Percentiles rank a stretch among this genome's conserved stretches.
These are phyloP conservation scores for Acanthopleura granulata DNA, from an alignment of 2,888 invertebrate species.

Conservation along the genomic window DNA sequence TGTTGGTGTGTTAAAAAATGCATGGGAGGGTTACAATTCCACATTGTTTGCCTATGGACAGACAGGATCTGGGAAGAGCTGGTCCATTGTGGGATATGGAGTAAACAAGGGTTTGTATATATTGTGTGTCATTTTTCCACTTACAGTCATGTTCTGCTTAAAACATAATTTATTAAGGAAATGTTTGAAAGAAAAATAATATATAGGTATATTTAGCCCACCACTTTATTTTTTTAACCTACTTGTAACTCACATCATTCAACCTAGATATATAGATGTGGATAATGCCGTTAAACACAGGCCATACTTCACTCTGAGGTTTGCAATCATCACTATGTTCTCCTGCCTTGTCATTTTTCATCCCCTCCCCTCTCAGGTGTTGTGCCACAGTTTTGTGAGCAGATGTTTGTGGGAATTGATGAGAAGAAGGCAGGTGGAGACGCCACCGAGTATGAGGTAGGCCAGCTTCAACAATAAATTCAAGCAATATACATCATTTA, in stretches of 20 bases:
- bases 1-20: constrained; percentile 72
- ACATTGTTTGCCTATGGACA: constrained; percentile 75
- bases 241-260: too few species aligned
- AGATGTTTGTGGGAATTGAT: constrained; percentile 72
- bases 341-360: background rate
- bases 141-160: too few species aligned
- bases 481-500: too few species aligned
- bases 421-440: constrained; percentile 64
- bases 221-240: too few species aligned
- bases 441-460: constrained; percentile 66
- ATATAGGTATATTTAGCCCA: too few species aligned
- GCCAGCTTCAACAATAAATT: background rate
- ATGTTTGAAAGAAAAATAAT: too few species aligned
- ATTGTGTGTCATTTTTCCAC: too few species aligned
- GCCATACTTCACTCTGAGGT: too few species aligned
- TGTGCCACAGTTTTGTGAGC: constrained; percentile 73
- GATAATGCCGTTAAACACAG: too few species aligned
- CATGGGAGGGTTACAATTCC: constrained; percentile 75
- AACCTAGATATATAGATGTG: too few species aligned
- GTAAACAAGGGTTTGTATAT: constrained; percentile 71
- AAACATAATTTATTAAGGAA: too few species aligned
- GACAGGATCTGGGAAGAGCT: constrained; percentile 74
- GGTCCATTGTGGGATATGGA: constrained; percentile 74
- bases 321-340: background rate
- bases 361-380: constrained; percentile 68